Conservation (phyloP, 92 coral and sea anemone species). For the Virgularia gustaviana region DNA sequence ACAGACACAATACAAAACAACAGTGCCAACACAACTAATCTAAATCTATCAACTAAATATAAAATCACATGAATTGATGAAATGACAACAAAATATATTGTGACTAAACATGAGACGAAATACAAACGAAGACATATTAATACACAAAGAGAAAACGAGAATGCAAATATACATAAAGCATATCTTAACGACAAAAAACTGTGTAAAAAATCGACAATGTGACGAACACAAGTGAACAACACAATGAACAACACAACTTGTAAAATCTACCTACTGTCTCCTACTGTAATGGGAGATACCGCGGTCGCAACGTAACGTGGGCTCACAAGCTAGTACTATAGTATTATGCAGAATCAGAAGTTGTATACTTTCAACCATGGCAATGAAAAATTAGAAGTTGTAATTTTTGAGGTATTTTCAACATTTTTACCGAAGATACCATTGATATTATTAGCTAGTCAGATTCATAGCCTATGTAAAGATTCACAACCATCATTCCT, state of each 20-base stretch:
- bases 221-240: background rate
- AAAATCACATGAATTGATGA: background rate
- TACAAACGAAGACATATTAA: background rate
- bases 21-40: background rate
- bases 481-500: background rate
- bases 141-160: background rate
- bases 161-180: no score
- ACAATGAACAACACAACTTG: background rate
- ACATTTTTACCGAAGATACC: background rate
- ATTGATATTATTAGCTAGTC: background rate
- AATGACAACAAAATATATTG: background rate
- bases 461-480: background rate
- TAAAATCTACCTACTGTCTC: background rate
- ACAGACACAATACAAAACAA: background rate
- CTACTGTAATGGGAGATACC: no score
- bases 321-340: conserved; percentile 39
- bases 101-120: background rate
- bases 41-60: background rate
- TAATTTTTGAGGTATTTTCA: conserved; percentile 43
- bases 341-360: conserved; percentile 44
- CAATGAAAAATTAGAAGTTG: conserved; percentile 28
- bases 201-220: background rate
- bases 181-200: no score
- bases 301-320: conserved; percentile 5
- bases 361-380: conserved; percentile 33